Base-by-base conservation (phyloP, 2,888 invertebrate species). In the Blastobasis adustella region DNA sequence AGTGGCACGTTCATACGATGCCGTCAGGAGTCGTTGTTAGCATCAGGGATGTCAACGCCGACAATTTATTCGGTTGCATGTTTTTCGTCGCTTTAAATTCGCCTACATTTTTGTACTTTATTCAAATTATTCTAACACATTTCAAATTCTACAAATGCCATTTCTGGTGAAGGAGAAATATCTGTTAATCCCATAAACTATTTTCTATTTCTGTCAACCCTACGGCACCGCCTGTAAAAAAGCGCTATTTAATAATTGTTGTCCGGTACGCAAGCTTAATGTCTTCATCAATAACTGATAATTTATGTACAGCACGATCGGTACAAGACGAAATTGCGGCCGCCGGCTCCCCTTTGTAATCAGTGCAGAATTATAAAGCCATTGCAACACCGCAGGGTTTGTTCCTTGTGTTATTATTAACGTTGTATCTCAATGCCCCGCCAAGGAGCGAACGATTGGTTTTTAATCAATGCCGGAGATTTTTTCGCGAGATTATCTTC, bases 271-370 rank as follows among this genome's bases (percentile, higher is more conserved):
- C 73, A 78, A 79, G 79, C 77, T 81, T 86, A 86, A 89, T 85
- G 86, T 89, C 89, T 89, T 89, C 89, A 89, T 89, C 88, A 89
- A 89, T 89, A 88, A 86, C 86, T 81, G 77, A 83, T 88, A 87
- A 88, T 87, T 86, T 88, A 88, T 88, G 86, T 82, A 79, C 82
- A 71, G 81, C 83, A 82, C 85, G 88, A 85, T 79, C 83, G 71
- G 73, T 83, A 84, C 86, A 85, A 86, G 87, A 81, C 82, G 81
- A 86, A 87, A 88, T 87, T 85, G 90, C 90, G 89, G 90, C 90
- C 90, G 90, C 90, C 90, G 91, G 90, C 90, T 89, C 88, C 88
- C 79, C 83, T 86, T 85, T 86, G 86, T 86, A 88, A 88, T 88
- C 87, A 87, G 82, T 79, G 79, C 80, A 82, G 79, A 83, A 87